phyloP scores from a whole-genome alignment of 2,797 vertebrate genomes.

The Ctenosaura bakeri region DNA sequence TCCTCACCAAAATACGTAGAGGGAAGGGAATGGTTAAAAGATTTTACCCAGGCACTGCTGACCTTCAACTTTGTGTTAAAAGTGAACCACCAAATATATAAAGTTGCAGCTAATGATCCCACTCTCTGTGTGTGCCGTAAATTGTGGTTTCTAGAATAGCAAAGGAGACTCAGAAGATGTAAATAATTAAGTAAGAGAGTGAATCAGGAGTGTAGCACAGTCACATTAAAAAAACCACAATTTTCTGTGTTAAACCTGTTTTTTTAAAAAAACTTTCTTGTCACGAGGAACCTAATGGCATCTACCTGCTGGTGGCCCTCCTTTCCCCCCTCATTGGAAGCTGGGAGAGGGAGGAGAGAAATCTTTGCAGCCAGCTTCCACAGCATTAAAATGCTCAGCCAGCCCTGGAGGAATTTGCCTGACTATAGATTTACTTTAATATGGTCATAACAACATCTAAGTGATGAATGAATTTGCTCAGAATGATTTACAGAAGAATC shows the following conservation, averaged over 20 bases:
- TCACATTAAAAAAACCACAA: fast-evolving
- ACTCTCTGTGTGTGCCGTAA: neutral
- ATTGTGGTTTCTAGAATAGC: fast-evolving
- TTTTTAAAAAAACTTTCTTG: neutral
- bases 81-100: neutral
- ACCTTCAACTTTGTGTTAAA: conserved; percentile 1
- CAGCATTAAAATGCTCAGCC: neutral
- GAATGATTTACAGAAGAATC: neutral
- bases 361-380: neutral
- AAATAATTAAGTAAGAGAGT: conserved; percentile 9
- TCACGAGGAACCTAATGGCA: neutral
- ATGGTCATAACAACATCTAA: neutral
- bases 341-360: neutral
- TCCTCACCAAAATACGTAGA: fast-evolving
- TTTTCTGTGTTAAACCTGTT: neutral
- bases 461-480: neutral
- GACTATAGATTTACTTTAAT: conserved; percentile 21
- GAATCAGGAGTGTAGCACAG: neutral
- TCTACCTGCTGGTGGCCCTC: neutral
- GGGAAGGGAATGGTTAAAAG: neutral
- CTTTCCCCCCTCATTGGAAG: neutral
- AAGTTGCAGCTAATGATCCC: neutral
- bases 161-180: neutral
- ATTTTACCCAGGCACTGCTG: neutral
- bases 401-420: conserved; percentile 15